These are phyloP conservation scores for Jacana jacana DNA, from an alignment of 2,113 vertebrate species.

Conservation along the genomic window DNA sequence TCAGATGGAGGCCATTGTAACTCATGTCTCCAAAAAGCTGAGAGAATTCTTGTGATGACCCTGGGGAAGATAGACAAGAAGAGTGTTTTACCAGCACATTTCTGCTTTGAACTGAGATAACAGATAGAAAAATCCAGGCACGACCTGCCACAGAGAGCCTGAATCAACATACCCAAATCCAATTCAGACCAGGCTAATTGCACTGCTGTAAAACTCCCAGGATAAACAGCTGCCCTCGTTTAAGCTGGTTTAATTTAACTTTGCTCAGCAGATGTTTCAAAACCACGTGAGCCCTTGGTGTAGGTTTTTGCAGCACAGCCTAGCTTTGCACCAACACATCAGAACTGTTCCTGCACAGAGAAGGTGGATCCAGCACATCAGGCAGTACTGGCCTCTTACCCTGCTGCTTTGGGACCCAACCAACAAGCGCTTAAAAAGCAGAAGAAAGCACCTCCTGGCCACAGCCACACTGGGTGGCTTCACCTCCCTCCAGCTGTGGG, in stretches of 20 bases:
- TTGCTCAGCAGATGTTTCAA: background rate
- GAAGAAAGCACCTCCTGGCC: background rate
- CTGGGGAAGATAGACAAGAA: background rate
- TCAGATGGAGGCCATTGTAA: background rate
- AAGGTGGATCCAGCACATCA: rapidly evolving
- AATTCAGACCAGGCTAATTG: background rate
- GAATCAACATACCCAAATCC: background rate
- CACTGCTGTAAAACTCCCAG: background rate
- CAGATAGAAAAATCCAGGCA: background rate
- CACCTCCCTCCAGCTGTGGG: background rate
- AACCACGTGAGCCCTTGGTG: too few relatives aligned
- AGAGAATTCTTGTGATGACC: background rate
- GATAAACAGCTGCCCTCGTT: background rate
- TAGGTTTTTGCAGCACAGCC: background rate
- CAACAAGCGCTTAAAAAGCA: background rate
- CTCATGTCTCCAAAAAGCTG: background rate
- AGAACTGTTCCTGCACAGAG: rapidly evolving
- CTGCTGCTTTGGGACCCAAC: background rate
- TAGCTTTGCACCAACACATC: background rate
- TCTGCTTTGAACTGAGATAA: background rate
- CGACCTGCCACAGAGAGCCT: background rate
- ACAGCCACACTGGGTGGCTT: background rate
- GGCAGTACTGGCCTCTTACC: background rate
- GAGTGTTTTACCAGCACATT: too few relatives aligned
- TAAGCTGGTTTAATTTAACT: background rate